Conservation (phyloP, 2,888 invertebrate species). For the Dioctria linearis region DNA sequence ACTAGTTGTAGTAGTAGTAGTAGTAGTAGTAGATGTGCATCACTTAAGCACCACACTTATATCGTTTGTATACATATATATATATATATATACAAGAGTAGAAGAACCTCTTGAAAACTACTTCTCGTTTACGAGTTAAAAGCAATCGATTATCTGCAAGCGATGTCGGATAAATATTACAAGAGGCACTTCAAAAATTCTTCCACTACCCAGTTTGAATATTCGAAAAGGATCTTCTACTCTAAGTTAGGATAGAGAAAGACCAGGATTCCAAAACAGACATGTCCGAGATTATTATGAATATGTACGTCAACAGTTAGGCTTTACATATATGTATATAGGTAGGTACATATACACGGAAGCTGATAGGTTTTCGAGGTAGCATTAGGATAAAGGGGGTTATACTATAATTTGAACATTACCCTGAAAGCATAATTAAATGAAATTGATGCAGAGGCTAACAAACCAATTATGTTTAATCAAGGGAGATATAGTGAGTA, state of each 20-base stretch:
- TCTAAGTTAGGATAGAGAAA: neutral
- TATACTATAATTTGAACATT: too few relatives aligned
- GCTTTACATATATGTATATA: too few relatives aligned
- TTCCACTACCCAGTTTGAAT: neutral
- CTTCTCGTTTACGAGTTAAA: slow-evolving; percentile 8
- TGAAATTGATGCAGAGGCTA: neutral
- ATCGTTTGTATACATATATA: too few relatives aligned
- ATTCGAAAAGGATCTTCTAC: neutral
- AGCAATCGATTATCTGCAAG: slow-evolving; percentile 29
- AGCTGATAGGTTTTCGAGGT: too few relatives aligned
- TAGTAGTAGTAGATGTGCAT: too few relatives aligned
- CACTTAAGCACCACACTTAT: too few relatives aligned
- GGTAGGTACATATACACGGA: too few relatives aligned
- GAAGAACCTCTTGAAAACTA: neutral
- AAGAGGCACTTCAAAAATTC: slow-evolving; percentile 24
- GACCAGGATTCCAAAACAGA: neutral
- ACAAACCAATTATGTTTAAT: neutral
- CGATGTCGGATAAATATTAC: slow-evolving; percentile 19
- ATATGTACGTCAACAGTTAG: too few relatives aligned
- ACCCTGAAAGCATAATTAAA: neutral
- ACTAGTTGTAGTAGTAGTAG: too few relatives aligned
- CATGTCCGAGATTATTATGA: too few relatives aligned
- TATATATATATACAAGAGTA: neutral
- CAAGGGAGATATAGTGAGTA: neutral
- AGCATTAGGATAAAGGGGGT: too few relatives aligned